phyloP scores from a whole-genome alignment of 2,888 invertebrate species.

The Chrysolina americana region DNA sequence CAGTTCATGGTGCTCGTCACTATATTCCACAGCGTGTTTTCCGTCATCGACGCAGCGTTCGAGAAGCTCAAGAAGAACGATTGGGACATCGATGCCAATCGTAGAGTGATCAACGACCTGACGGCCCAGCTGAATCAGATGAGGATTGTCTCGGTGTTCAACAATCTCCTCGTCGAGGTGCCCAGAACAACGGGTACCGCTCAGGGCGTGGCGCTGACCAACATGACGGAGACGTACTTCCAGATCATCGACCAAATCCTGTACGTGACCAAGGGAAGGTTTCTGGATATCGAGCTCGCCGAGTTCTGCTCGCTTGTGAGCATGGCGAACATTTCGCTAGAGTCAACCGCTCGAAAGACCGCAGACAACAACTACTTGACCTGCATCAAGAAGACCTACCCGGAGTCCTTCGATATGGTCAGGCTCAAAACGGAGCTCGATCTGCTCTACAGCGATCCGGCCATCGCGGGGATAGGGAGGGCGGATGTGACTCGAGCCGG shows the following conservation, averaged over 20 bases:
- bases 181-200: not conserved
- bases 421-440: constrained; percentile 34
- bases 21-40: constrained; percentile 27
- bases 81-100: not conserved
- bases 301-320: constrained; percentile 35
- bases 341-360: not conserved
- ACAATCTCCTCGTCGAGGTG: constrained; percentile 10
- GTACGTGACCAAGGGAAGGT: constrained; percentile 33
- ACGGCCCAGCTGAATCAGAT: constrained; percentile 16
- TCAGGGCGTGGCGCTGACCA: not conserved
- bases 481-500: constrained; percentile 12
- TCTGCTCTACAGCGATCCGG: constrained; percentile 34
- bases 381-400: constrained; percentile 36
- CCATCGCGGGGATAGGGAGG: constrained; percentile 31
- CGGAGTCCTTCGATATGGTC: constrained; percentile 24
- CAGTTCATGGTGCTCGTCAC: constrained; percentile 33
- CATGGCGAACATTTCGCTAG: not conserved
- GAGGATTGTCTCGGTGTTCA: constrained; percentile 17
- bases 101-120: constrained; percentile 23
- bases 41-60: constrained; percentile 11
- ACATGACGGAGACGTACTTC: constrained; percentile 26
- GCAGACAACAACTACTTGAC: constrained; percentile 21
- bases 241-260: constrained; percentile 34
- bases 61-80: constrained; percentile 19
- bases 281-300: constrained; percentile 34